phyloP scores from a whole-genome alignment of 1,140 invertebrate species.

The Stratiolaelaps scimitus region DNA sequence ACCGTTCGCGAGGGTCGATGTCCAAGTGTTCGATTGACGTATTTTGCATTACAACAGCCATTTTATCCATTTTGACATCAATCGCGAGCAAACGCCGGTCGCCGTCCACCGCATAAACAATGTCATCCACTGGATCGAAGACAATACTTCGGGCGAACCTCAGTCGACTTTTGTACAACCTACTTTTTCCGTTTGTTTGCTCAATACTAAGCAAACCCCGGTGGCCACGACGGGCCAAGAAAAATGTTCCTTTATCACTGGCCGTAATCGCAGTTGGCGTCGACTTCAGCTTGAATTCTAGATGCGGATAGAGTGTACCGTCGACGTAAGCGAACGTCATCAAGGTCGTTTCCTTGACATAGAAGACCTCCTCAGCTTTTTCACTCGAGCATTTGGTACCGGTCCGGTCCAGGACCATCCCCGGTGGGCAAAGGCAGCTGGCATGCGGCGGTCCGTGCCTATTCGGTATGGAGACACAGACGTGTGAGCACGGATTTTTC shows the following conservation, averaged over 20 bases:
- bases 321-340: neutral
- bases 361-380: neutral
- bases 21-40: neutral
- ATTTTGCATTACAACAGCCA: neutral
- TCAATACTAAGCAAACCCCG: neutral
- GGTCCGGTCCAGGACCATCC: neutral
- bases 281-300: neutral
- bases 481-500: neutral
- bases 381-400: neutral
- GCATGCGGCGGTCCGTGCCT: too few species aligned
- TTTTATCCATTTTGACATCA: neutral
- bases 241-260: neutral
- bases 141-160: neutral
- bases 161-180: neutral
- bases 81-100: neutral
- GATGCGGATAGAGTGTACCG: neutral
- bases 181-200: neutral
- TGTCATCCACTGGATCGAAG: neutral
- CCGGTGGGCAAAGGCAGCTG: slow-evolving; percentile 1
- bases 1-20: neutral
- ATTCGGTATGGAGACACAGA: neutral
- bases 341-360: neutral
- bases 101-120: neutral
- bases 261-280: neutral
- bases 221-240: neutral